Evolutionary conservation across 2,113 vertebrate genomes (phyloP).

Genomic region (Myiopsitta monachus): DNA sequence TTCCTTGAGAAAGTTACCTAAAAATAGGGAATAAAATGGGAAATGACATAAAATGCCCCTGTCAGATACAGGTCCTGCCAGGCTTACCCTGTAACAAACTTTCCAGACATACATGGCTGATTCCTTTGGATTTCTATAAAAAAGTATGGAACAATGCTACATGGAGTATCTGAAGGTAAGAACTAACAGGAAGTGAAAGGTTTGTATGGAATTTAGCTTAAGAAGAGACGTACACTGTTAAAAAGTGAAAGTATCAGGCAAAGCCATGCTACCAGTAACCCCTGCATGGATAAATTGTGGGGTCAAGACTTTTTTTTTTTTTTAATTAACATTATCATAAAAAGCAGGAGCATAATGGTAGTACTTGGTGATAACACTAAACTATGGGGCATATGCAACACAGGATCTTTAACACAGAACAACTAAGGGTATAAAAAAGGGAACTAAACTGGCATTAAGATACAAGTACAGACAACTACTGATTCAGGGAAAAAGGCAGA

Average conservation of each 20-base stretch:
- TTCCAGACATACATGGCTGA: background rate
- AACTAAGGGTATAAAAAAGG: background rate
- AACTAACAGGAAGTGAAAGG: background rate
- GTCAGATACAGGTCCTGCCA: background rate
- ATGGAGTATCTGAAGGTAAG: background rate
- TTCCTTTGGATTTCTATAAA: background rate
- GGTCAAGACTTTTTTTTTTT: background rate
- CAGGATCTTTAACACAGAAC: background rate
- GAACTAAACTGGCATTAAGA: background rate
- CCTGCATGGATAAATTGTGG: background rate
- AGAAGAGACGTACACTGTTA: background rate
- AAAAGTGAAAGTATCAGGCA: background rate
- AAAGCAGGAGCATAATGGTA: background rate
- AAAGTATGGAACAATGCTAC: background rate
- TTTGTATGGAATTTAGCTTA: background rate
- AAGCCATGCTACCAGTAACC: background rate
- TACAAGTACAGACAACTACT: background rate
- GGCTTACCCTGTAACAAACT: background rate
- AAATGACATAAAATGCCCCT: background rate
- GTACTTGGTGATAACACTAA: background rate
- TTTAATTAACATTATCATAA: background rate
- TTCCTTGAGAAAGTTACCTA: background rate
- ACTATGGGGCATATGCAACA: background rate
- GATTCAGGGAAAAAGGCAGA: background rate
- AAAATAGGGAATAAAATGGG: background rate